Evolutionary conservation across 2,113 vertebrate genomes (phyloP), one percentile per base, ranked within the genome.

Genomic region (Pogonocichla stellata): DNA sequence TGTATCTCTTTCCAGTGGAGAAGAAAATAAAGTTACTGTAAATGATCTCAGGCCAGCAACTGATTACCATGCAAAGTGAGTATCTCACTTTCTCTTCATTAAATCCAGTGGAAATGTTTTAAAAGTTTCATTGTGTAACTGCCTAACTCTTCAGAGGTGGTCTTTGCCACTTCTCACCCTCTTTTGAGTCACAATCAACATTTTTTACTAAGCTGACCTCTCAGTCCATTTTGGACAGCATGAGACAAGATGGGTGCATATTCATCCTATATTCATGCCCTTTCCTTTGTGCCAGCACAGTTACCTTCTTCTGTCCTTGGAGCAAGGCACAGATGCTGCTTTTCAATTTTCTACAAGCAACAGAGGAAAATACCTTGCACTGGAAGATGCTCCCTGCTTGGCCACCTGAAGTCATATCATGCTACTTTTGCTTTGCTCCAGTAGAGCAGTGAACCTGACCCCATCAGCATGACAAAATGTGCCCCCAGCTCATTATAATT

Each of bases 21-120:
- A 99, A 97, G 98, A 99, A 97, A 98, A 98, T 91, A 98, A 97
- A 97, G 96, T 98, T 97, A 98, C 98, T 96, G 98, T 99, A 97
- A 98, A 99, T 97, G 98, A 99, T 96, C 98, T 99, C 95, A 98
- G 98, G 97, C 99, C 99, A 98, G 99, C 99, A 95, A 99, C 98
- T 75, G 99, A 99, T 97, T 99, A 99, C 97, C 98, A 99, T 81
- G 98, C 99, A 98, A 99, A 99, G 99, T 99, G 94, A 97, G 98
- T 89, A 89, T 36, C 38, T 53, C 29, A 47, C 58, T 14, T 90
- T 78, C 26, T 74, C 12, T 81, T 67, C 78, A 36, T 77, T 83
- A 78, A 15, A 80, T 29, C 56, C n/a, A 80, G 10, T 93, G 24
- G 40, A 64, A 82, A 87, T 86, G 19, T 75, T 95, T 94, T 73